phyloP scores from a whole-genome alignment of 2,888 invertebrate genomes.

The Xanthorhoe designata region DNA sequence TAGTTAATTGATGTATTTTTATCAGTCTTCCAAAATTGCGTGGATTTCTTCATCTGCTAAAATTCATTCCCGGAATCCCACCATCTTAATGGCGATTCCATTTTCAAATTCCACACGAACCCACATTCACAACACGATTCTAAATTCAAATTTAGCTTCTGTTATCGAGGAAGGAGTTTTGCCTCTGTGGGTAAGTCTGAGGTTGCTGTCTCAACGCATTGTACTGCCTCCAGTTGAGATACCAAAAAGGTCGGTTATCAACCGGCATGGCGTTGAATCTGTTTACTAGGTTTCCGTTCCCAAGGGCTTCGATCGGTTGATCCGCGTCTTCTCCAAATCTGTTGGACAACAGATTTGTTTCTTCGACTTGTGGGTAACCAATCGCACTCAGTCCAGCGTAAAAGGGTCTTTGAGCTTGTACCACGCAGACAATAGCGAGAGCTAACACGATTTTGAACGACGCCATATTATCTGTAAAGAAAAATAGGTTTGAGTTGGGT shows the following conservation, averaged over 20 bases:
- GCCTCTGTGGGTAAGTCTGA: conserved; percentile 63
- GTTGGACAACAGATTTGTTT: conserved; percentile 66
- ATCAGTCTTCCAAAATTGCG: conserved; percentile 4
- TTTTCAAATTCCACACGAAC: conserved; percentile 18
- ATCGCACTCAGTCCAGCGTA: conserved; percentile 87
- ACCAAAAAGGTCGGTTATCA: conserved; percentile 89
- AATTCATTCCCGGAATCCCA: background rate
- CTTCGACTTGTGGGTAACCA: conserved; percentile 80
- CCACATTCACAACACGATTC: conserved; percentile 9
- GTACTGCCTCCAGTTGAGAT: conserved; percentile 87
- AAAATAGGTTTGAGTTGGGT: conserved; percentile 29
- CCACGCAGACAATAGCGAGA: conserved; percentile 53
- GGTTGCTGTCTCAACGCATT: conserved; percentile 79
- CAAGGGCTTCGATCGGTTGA: conserved; percentile 86
- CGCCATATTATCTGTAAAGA: conserved; percentile 59
- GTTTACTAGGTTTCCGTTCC: conserved; percentile 82
- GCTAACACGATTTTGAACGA: conserved; percentile 54
- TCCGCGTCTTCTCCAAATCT: conserved; percentile 80
- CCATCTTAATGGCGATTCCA: conserved; percentile 19
- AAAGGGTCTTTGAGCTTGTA: conserved; percentile 86
- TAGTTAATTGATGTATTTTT: background rate
- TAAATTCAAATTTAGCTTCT: conserved; percentile 24
- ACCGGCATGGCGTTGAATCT: conserved; percentile 85
- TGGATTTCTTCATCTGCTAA: background rate
- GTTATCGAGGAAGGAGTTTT: conserved; percentile 54